Evolutionary conservation across 1,140 invertebrate species (phyloP), one percentile per base, ranked within the genome.

Genomic region (Neodiprion fabricii): DNA sequence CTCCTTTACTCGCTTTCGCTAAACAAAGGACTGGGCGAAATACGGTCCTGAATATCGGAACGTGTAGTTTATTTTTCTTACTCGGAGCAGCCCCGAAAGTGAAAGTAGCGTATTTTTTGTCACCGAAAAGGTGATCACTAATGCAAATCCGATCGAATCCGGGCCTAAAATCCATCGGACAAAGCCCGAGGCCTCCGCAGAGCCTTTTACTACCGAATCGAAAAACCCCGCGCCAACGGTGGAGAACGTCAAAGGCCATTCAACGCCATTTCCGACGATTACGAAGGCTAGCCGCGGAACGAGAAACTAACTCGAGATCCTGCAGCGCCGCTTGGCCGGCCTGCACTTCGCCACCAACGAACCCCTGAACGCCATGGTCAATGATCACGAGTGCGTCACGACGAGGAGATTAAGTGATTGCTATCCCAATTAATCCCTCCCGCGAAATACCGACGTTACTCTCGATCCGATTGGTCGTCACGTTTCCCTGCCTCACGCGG

Each of bases 371-470:
- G 11, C 53, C 2, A 61, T 11, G 7, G n/a, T 8, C 11, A 8
- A 11, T n/a, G 53, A 8, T 61, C 53, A 61, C 53, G 53, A 4
- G 53, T 61, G n/a, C 7, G 53, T 61, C n/a, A 61, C 53, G 53
- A 11, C 11, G 53, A 61, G 53, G 53, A 61, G 53, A 61, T 61
- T 61, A 61, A 61, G 53, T 61, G 53, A 61, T 61, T 61, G 53
- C 11, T 61, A 12, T 8, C 53, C 53, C 11, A 61, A 61, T 61
- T 61, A 61, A 61, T 61, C 7, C 7, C 53, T 61, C 53, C 8
- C 53, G 11, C 28, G 7, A 61, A n/a, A 61, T 61, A 61, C 7
- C 53, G 53, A 11, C 53, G 53, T 11, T 11, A n/a, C 11, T n/a
- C 53, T 40, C 28, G 28, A 40, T 40, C 5, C 28, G 28, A 40